Evolutionary conservation across 35 echinoderm and acorn worm genomes (phyloP).

Genomic region (Apostichopus californicus): DNA sequence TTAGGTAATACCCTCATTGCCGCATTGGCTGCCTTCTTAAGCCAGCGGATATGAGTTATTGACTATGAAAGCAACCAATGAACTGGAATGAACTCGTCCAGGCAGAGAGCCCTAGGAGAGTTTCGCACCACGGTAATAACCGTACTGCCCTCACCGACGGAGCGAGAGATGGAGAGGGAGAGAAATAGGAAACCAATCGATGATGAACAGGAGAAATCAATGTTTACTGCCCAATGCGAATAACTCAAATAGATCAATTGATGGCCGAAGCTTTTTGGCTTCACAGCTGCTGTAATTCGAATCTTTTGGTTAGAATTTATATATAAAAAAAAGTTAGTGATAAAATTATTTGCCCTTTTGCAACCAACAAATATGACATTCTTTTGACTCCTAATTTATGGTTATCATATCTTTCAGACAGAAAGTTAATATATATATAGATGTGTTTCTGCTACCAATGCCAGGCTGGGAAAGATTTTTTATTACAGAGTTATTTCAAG

Average conservation of each 20-base stretch:
- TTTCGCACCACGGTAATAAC: background rate
- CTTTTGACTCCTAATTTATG: too few relatives aligned
- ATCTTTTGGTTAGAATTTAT: too few relatives aligned
- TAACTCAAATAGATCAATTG: background rate
- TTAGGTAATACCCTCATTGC: background rate
- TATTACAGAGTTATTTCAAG: too few relatives aligned
- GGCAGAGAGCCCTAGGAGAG: background rate
- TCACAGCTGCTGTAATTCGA: too few relatives aligned
- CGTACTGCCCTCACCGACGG: background rate
- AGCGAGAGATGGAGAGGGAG: background rate
- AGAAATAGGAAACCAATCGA: background rate
- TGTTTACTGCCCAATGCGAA: background rate
- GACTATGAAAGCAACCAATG: background rate
- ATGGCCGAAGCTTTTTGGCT: background rate
- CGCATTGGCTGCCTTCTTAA: background rate
- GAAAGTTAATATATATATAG: too few relatives aligned
- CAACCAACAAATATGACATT: too few relatives aligned
- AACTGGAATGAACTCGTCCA: slow-evolving; percentile 14
- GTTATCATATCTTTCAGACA: too few relatives aligned
- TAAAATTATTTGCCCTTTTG: too few relatives aligned
- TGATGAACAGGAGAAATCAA: background rate
- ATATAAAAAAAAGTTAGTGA: too few relatives aligned
- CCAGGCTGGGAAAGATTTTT: too few relatives aligned
- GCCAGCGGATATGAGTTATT: background rate
- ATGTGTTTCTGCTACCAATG: too few relatives aligned